Evolutionary conservation across 1,140 invertebrate genomes (phyloP), one percentile per base, ranked within the genome.

Genomic region (Lasioglossum baleicum): DNA sequence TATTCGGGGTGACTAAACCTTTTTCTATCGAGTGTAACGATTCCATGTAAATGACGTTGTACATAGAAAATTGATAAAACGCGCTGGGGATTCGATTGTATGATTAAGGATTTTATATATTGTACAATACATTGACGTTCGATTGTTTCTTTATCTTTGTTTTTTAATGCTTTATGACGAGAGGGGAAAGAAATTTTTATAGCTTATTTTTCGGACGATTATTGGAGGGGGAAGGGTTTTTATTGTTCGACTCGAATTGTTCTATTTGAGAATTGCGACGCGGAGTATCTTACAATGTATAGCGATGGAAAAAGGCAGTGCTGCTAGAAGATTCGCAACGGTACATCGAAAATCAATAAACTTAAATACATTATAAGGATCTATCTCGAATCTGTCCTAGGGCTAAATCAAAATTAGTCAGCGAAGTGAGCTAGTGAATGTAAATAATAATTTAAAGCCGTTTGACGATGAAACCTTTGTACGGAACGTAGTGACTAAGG

Each of bases 351-450:
- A 79, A 79, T 79, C 44, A 79, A 73, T 73, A 79, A 53, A 73
- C 53, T 42, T 42, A 42, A 65, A 69, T 72, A 56, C 35, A 81
- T 58, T 76, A 48, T 48, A 76, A 69, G 10, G 64, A 76, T 83
- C 73, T 66, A 58, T 85, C 79, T 80, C 65, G 82, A 80, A 73
- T 81, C 74, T 75, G 86, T 89, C 86, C 88, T 89, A 88, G 86
- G 87, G 87, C 80, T 87, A 87, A 87, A 89, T 88, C 82, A 87
- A 88, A 87, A 87, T 86, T 89, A 88, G 86, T 89, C 81, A 83
- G 68, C 81, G 68, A 81, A 87, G 79, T 80, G 70, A 80, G 81
- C 68, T 84, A 88, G 77, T 78, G 66, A 81, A 77, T 88, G 86
- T 88, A 87, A 88, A 88, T 88, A 87, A 87, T 87, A 87, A 87